These are phyloP conservation scores for Pelodiscus sinensis DNA, from an alignment of 2,113 vertebrate genomes.

Conservation along the genomic window DNA sequence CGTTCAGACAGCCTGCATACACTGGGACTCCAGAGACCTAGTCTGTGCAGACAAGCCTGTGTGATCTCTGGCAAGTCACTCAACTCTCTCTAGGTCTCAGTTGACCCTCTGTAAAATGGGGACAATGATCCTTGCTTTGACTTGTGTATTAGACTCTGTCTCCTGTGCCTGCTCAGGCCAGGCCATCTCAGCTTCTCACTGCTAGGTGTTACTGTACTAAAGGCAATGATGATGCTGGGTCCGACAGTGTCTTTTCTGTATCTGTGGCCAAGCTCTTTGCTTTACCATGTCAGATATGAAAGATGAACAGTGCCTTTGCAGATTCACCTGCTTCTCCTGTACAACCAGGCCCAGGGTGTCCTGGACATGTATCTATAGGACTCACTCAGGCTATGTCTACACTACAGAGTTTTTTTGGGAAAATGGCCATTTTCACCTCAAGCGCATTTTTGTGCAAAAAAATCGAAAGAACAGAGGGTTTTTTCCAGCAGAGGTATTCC, in stretches of 20 bases:
- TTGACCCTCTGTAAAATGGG: neutral
- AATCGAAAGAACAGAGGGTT: no score
- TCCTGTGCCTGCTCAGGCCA: constrained; percentile 40
- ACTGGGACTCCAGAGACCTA: no score
- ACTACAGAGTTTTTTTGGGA: no score
- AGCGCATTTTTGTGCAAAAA: no score
- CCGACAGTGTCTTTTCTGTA: neutral
- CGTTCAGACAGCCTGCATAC: neutral
- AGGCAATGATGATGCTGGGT: neutral
- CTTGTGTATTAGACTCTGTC: neutral
- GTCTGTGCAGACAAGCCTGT: no score
- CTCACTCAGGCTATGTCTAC: neutral
- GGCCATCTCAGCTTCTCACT: constrained; percentile 4
- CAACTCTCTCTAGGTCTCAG: neutral
- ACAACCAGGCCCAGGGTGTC: neutral
- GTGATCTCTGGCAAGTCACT: neutral
- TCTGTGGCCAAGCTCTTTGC: neutral
- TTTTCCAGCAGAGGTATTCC: no score
- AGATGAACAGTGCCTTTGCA: neutral
- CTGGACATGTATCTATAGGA: accelerated
- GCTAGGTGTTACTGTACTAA: neutral
- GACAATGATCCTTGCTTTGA: neutral
- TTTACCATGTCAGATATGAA: neutral
- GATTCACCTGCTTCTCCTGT: neutral
- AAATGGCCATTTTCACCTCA: no score